phyloP scores from a whole-genome alignment of 92 coral and sea anemone species.

The Galaxea fascicularis region DNA sequence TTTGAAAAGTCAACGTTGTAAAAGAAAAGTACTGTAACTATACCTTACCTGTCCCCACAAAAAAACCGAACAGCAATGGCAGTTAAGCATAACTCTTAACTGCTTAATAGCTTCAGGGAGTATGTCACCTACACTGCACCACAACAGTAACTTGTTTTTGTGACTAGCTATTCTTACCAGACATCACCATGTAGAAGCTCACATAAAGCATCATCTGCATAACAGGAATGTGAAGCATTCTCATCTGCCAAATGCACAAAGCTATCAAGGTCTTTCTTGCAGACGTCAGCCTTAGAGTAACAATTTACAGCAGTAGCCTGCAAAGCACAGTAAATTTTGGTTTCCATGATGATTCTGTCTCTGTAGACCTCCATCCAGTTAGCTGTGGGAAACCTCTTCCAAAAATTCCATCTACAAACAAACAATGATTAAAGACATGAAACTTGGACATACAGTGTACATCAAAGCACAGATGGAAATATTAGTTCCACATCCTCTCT shows the following conservation, averaged over 20 bases:
- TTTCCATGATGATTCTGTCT: constrained; percentile 68
- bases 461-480: no score
- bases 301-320: constrained; percentile 59
- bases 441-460: no score
- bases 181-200: constrained; percentile 61
- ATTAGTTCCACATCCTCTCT: no score
- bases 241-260: constrained; percentile 47
- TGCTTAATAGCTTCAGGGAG: no score
- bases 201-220: constrained; percentile 33
- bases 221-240: constrained; percentile 13
- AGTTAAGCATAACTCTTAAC: no score
- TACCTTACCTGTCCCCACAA: no score
- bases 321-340: constrained; percentile 46
- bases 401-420: constrained; percentile 72
- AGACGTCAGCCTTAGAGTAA: constrained; percentile 71
- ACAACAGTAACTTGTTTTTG: no score
- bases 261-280: constrained; percentile 49
- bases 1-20: no score
- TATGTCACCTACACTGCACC: no score
- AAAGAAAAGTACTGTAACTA: no score
- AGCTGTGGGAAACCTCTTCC: constrained; percentile 62
- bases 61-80: no score
- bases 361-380: constrained; percentile 68
- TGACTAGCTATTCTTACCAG: no score
- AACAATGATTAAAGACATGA: neutral